phyloP scores from a whole-genome alignment of 2,797 vertebrate genomes.

The Acrossocheilus wenchowensis region DNA sequence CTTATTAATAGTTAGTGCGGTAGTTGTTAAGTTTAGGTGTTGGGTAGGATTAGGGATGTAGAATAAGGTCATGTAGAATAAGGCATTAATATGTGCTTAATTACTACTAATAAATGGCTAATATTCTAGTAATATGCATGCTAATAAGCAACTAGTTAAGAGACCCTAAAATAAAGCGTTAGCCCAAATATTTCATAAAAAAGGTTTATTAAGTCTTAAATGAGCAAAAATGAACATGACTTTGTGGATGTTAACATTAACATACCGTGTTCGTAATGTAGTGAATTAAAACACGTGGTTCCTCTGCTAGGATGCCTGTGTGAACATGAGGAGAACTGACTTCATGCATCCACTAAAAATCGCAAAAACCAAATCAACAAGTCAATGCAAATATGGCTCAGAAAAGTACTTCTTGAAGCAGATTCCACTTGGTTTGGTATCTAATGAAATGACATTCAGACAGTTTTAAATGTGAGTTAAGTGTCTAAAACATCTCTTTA shows the following conservation, averaged over 20 bases:
- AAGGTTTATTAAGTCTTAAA: background rate
- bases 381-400: too few relatives aligned
- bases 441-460: background rate
- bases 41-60: too few relatives aligned
- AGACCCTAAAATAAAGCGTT: too few relatives aligned
- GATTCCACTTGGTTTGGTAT: background rate
- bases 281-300: background rate
- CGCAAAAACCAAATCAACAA: background rate
- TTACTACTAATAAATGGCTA: too few relatives aligned
- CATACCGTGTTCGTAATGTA: background rate
- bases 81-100: too few relatives aligned
- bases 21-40: too few relatives aligned
- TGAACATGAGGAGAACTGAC: background rate
- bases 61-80: too few relatives aligned
- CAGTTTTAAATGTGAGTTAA: slow-evolving; percentile 8
- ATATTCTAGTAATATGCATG: too few relatives aligned
- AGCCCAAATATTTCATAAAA: background rate
- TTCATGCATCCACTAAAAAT: background rate
- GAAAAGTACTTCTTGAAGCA: background rate
- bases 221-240: background rate
- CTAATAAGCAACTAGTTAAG: too few relatives aligned
- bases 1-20: too few relatives aligned
- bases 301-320: background rate
- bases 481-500: slow-evolving; percentile 23
- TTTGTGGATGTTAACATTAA: background rate